Base-by-base conservation (phyloP, 2,797 vertebrate species). In the Halcyon leucocephala region DNA sequence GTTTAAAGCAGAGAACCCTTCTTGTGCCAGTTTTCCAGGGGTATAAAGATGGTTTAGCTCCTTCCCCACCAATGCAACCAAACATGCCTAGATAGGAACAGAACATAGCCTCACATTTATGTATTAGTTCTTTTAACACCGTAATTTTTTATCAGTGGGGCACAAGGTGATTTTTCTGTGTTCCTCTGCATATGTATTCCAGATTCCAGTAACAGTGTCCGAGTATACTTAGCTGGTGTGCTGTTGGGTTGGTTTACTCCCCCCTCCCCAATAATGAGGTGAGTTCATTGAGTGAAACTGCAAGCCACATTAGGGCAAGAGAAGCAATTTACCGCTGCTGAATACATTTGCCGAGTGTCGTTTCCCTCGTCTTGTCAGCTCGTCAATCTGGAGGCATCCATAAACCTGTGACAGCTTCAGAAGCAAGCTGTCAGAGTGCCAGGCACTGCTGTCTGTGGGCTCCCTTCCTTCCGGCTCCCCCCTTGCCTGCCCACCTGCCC, bases 381-480 rank as follows among this genome's bases (percentile, higher is more conserved):
- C 82, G 86, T 95, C 93, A 89, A 67, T 93, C 84, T 93, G 86
- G 79, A 95, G 78, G 73, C 84, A 82, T 92, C 90, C 64, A 39
- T 90, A 95, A 95, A 92, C 60, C 78, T 5, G 2, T 86, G 86
- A 85, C 91, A 89, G 86, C 67, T 80, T 95, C 62, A 46, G 64
- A 90, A 95, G 86, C 69, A 49, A 67, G 57, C 72, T 84, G 77
- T 95, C 92, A 83, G 69, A 16, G 64, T 91, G 78, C 72, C 90
- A 83, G 93, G 79, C 79, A 10, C 51, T 92, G 90, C 89, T 91
- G 48, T 21, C 86, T 73, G 28, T 42, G 71, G 64, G 60, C 71
- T 96, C 48, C 67, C 61, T 71, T 82, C 73, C 67, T n/a, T 44
- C 4, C 0, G 20, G 31, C 61, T 72, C 61, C 49, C 31, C 21